Percentiles rank a stretch among this genome's conserved stretches.
Evolutionary conservation across 2,797 vertebrate species (phyloP).

Genomic region (Adrianichthys oophorus): DNA sequence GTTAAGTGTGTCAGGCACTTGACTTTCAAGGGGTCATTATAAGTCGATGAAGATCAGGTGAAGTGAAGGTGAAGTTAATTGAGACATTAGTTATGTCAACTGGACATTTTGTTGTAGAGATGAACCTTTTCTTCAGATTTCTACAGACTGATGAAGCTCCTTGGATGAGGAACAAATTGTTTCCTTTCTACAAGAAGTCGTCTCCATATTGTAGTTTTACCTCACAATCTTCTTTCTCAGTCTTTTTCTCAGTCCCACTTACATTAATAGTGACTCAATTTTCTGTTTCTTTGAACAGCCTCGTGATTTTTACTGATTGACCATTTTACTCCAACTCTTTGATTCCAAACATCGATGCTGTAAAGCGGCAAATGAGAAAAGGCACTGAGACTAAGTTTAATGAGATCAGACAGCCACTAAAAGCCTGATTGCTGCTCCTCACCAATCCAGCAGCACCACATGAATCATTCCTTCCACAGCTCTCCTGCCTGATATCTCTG

Average conservation of each 20-base stretch:
- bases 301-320: background rate
- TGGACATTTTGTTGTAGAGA: too few relatives aligned
- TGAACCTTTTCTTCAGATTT: too few relatives aligned
- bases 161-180: too few relatives aligned
- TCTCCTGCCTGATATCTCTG: constrained; percentile 1
- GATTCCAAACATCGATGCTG: constrained; percentile 56
- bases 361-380: constrained; percentile 56
- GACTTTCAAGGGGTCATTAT: constrained; percentile 4
- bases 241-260: constrained; percentile 15
- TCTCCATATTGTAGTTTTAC: background rate
- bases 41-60: too few relatives aligned
- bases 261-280: constrained; percentile 12
- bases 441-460: constrained; percentile 22
- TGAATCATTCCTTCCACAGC: constrained; percentile 37
- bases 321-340: constrained; percentile 24
- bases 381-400: constrained; percentile 46
- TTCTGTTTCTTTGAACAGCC: background rate
- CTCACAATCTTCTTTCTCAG: background rate
- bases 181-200: too few relatives aligned
- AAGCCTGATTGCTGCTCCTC: constrained; percentile 37
- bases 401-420: constrained; percentile 62
- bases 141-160: too few relatives aligned
- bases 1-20: constrained; percentile 51
- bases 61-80: too few relatives aligned
- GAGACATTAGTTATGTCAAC: too few relatives aligned